Evolutionary conservation across 2,113 vertebrate genomes (phyloP).

Genomic region (Motacilla alba): DNA sequence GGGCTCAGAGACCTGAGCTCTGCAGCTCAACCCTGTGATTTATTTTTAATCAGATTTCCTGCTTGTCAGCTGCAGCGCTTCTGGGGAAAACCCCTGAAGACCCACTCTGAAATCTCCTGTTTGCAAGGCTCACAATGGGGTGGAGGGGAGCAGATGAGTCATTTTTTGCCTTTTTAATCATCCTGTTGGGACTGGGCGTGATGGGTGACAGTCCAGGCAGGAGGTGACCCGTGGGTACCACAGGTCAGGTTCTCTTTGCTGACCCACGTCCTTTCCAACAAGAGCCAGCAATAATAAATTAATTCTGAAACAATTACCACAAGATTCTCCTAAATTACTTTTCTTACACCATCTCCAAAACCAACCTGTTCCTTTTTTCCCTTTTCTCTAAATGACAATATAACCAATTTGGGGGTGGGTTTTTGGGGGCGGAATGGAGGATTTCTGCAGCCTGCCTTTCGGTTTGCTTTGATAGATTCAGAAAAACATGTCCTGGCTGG

Average conservation of each 20-base stretch:
- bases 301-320: background rate
- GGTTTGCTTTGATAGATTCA: background rate
- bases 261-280: fast-evolving
- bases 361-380: background rate
- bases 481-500: background rate
- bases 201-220: background rate
- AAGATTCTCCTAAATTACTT: background rate
- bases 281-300: fast-evolving
- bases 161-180: background rate
- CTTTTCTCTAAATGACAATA: background rate
- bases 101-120: background rate
- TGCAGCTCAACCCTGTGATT: background rate
- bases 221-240: background rate
- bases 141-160: background rate
- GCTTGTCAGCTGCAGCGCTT: background rate
- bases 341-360: background rate
- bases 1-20: background rate
- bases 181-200: background rate
- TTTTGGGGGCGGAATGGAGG: background rate
- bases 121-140: too few relatives aligned
- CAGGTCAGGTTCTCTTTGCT: background rate
- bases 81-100: background rate
- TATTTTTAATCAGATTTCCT: background rate
- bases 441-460: background rate
- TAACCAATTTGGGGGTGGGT: fast-evolving